These are phyloP conservation scores for Sinelater perroti DNA, from an alignment of 2,888 invertebrate genomes.

Conservation along the genomic window DNA sequence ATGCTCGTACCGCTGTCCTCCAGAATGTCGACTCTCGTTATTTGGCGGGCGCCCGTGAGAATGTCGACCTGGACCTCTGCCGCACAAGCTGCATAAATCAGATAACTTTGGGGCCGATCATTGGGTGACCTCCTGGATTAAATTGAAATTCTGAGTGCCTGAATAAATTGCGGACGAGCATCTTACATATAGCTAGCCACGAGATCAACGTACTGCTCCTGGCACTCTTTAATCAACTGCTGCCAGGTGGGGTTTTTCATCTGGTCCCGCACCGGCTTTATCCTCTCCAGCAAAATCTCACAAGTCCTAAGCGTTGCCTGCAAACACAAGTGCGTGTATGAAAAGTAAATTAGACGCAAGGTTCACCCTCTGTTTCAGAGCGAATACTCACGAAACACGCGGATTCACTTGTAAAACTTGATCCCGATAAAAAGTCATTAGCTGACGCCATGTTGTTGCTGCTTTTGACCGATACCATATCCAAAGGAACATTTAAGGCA, in stretches of 20 bases:
- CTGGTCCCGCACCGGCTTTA: conserved; percentile 68
- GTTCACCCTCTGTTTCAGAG: no score
- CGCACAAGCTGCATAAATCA: conserved; percentile 68
- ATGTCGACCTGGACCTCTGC: conserved; percentile 79
- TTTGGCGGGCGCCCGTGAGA: conserved; percentile 77
- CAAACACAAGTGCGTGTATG: no score
- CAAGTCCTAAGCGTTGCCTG: conserved; percentile 70
- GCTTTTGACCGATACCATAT: no score
- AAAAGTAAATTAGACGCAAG: no score
- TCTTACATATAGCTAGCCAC: conserved; percentile 68
- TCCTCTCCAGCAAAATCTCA: conserved; percentile 67
- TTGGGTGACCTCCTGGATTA: no score
- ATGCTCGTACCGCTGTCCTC: conserved; percentile 79
- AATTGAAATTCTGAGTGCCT: no score
- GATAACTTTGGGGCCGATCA: conserved; percentile 1
- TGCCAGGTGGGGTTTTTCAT: conserved; percentile 65
- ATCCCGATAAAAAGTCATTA: no score
- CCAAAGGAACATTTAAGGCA: no score
- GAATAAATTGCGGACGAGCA: no score
- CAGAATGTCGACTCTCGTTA: conserved; percentile 73
- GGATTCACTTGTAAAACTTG: no score
- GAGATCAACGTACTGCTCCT: conserved; percentile 65
- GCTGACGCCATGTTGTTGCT: no score
- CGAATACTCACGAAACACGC: no score
- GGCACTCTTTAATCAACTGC: conserved; percentile 65